These are phyloP conservation scores for Chrysina gloriosa DNA, from an alignment of 2,888 invertebrate genomes.

Conservation along the genomic window DNA sequence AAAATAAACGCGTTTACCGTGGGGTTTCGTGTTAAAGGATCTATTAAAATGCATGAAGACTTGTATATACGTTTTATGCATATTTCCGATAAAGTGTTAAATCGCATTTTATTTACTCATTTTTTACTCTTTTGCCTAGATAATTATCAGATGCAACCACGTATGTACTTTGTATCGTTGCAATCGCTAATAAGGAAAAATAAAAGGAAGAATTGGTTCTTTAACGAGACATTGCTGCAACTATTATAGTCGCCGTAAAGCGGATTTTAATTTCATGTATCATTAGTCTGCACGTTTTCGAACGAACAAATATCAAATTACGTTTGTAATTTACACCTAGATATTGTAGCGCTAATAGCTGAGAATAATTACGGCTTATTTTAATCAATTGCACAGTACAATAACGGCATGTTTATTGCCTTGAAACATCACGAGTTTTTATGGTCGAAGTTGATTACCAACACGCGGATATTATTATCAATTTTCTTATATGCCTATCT, in stretches of 20 bases:
- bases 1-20: constrained; percentile 16
- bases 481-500: no score
- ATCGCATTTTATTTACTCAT: no score
- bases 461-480: no score
- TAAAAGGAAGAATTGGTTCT: background rate
- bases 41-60: constrained; percentile 4
- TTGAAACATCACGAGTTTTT: background rate
- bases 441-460: no score
- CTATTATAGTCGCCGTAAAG: background rate
- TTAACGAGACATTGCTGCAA: background rate
- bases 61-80: background rate
- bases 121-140: background rate
- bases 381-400: background rate
- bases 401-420: background rate
- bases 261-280: background rate
- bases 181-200: background rate
- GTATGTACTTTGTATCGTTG: background rate
- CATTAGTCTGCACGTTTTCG: background rate
- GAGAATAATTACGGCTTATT: background rate
- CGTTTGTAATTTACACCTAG: constrained; percentile 1
- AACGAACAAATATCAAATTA: background rate
- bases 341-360: background rate
- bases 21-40: background rate
- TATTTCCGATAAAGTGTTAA: background rate
- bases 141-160: background rate